Percentiles rank a stretch among this genome's conserved stretches.
These are phyloP conservation scores for Scaptomyza flava DNA, from an alignment of 2,888 invertebrate genomes.

Conservation along the genomic window DNA sequence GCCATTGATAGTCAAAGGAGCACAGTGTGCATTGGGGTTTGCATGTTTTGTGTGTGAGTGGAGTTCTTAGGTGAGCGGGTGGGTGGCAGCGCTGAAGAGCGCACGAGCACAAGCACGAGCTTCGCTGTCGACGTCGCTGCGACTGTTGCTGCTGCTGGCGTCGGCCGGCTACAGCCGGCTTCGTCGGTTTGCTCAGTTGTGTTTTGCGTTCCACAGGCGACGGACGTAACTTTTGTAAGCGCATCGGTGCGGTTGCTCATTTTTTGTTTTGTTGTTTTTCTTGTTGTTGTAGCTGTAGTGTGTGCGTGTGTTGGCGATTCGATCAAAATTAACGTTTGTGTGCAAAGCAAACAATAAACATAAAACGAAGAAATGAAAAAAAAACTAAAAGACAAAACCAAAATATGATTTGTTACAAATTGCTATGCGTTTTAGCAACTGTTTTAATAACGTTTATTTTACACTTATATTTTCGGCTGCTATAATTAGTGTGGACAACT, in stretches of 20 bases:
- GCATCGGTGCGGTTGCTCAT: conserved; percentile 48
- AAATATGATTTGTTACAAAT: conserved; percentile 44
- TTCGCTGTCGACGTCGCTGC: conserved; percentile 37
- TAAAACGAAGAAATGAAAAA: conserved; percentile 19
- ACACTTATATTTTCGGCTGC: conserved; percentile 14
- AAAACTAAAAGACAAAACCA: conserved; percentile 38
- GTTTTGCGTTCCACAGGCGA: conserved; percentile 64
- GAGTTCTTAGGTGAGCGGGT: conserved; percentile 34
- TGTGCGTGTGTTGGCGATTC: conserved; percentile 41
- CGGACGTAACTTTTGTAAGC: conserved; percentile 63
- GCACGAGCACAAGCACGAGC: conserved; percentile 42
- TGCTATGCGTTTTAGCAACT: conserved; percentile 16
- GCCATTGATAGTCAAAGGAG: conserved; percentile 4
- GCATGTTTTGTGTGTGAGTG: conserved; percentile 24
- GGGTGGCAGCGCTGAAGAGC: conserved; percentile 47
- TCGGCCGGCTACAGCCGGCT: conserved; percentile 48
- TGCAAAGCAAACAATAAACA: conserved; percentile 58
- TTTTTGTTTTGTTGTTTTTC: conserved; percentile 47
- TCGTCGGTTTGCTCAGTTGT: conserved; percentile 52
- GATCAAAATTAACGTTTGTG: conserved; percentile 62
- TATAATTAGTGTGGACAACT: conserved; percentile 35
- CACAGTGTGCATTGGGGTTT: conserved; percentile 37
- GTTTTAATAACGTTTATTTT: conserved; percentile 22
- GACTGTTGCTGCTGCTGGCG: conserved; percentile 24
- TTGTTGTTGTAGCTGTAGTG: conserved; percentile 37